phyloP scores from a whole-genome alignment of 1,140 invertebrate genomes.

The Plectus sambesii region DNA sequence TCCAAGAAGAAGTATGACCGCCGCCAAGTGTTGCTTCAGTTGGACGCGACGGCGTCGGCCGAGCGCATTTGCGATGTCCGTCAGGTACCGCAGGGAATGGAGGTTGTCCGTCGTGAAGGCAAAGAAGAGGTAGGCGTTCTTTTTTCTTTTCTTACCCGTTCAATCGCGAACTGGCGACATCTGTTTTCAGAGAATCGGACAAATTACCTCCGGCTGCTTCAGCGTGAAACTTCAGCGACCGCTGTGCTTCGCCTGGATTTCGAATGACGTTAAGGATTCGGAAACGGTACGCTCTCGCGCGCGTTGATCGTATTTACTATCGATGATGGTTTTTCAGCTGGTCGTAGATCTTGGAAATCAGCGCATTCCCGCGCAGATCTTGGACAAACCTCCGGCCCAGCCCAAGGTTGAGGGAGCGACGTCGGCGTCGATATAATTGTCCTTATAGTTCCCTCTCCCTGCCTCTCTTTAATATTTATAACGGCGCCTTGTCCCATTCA shows the following conservation, averaged over 20 bases:
- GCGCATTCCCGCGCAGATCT: constrained; percentile 1
- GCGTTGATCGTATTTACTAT: not conserved
- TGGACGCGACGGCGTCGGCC: constrained; percentile 12
- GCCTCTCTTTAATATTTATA: no score
- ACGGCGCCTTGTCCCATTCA: no score
- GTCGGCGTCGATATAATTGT: no score
- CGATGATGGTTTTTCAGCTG: not conserved
- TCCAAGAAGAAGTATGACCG: not conserved
- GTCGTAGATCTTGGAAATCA: constrained; percentile 4
- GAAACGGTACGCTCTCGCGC: constrained; percentile 3
- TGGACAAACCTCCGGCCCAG: constrained; percentile 6
- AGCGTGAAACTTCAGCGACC: constrained; percentile 22
- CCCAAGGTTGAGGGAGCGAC: no score
- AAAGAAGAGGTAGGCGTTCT: constrained; percentile 12
- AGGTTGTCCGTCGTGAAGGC: constrained; percentile 18
- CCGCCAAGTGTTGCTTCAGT: constrained; percentile 16
- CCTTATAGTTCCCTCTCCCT: no score
- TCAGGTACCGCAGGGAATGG: constrained; percentile 15
- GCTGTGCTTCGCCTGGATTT: constrained; percentile 24
- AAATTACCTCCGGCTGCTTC: constrained; percentile 23
- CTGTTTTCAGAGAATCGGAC: constrained; percentile 24
- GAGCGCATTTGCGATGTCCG: constrained; percentile 7
- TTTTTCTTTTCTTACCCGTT: no score
- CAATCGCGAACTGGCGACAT: no score
- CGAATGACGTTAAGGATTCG: constrained; percentile 8